Conservation (phyloP, 2,888 invertebrate species). For the Aleiodes leptofemur region DNA sequence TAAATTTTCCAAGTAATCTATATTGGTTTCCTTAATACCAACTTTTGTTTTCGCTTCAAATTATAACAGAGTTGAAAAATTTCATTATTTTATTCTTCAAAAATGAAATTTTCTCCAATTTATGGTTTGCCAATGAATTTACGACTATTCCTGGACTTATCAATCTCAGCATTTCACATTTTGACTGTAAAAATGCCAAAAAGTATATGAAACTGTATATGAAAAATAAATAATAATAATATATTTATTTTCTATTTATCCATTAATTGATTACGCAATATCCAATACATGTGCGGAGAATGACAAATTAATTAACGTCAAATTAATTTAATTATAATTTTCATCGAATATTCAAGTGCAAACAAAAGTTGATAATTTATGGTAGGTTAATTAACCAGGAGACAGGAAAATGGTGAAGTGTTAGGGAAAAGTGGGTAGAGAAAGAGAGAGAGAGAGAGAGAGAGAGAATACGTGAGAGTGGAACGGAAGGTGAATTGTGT, state of each 20-base stretch:
- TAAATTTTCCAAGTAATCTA: no score
- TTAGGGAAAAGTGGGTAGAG: background rate
- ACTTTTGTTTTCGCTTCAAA: no score
- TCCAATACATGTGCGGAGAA: background rate
- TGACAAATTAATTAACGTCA: conserved; percentile 17
- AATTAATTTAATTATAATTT: conserved; percentile 2
- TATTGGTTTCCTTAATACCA: no score
- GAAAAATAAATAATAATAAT: no score
- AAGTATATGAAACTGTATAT: background rate
- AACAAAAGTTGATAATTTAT: conserved; percentile 24
- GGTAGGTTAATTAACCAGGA: conserved; percentile 28
- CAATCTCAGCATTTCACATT: no score
- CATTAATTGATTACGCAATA: background rate
- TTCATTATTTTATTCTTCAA: no score
- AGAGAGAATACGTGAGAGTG: conserved; percentile 10
- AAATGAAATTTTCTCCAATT: no score
- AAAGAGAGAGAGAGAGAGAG: background rate
- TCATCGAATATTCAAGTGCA: background rate
- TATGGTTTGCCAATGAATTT: no score
- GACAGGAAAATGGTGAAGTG: conserved; percentile 20
- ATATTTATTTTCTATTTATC: background rate
- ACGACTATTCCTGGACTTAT: no score
- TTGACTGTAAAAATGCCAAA: no score
- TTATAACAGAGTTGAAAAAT: no score
- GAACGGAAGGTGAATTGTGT: conserved; percentile 20